Evolutionary conservation across 2,888 invertebrate species (phyloP), one percentile per base, ranked within the genome.

Genomic region (Mesoligia furuncula): DNA sequence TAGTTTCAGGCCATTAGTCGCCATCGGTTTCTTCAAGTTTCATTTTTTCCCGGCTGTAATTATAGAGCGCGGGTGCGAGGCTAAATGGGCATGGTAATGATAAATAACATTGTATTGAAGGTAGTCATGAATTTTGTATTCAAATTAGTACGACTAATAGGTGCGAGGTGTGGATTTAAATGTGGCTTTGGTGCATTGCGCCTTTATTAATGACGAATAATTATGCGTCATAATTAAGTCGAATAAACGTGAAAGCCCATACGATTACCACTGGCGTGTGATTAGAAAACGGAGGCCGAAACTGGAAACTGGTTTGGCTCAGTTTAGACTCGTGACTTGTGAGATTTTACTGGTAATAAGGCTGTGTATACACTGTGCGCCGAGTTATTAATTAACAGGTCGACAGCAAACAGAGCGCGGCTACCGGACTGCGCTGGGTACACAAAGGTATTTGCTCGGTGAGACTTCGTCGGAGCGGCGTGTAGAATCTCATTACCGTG

Each of bases 311-410:
- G 94, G 95, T 94, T 95, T 93, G 86, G 87, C 91, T 93, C 90
- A 90, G 93, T 93, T 93, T 90, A 91, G 92, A 93, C 95, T 96
- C 96, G 96, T 96, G 96, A 96, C 95, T 96, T 93, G 96, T 96
- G 95, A 96, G 95, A 96, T 96, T 96, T 95, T 96, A 96, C 96
- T 93, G 92, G 96, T 96, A 96, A 96, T 96, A 96, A 96, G 96
- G 96, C 95, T 95, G 95, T 95, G 96, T 95, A 96, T 92, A 96
- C 95, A 96, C 91, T 91, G 93, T 91, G 91, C 95, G 93, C 93
- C 95, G 95, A 92, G 96, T 96, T 96, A 96, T 96, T 96, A 96
- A 96, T 96, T 96, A 96, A 95, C 96, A 96, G 95, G 95, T 96
- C 96, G 96, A 96, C 96, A 96, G 96, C 94, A 96, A 96, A 96